Evolutionary conservation across 2,888 invertebrate genomes (phyloP), one percentile per base, ranked within the genome.

Genomic region (Girardia tigrina): DNA sequence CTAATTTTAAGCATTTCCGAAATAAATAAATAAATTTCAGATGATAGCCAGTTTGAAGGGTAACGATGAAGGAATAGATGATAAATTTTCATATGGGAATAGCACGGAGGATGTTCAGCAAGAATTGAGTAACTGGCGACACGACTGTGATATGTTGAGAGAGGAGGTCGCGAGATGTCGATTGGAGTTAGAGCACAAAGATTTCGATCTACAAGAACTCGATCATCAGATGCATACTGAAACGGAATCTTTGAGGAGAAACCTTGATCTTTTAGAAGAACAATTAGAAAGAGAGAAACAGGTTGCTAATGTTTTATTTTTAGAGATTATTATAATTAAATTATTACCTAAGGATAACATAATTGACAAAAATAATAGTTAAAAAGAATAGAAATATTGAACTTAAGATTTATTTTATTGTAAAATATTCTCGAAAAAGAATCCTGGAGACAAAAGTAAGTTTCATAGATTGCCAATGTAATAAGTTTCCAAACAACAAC

Each of bases 121-220:
- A 56, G 89, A 90, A 84, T 82, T 88, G 8, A 87, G 88, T 79
- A 87, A 88, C 73, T 79, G 89, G 0, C 87, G 86, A 77, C 86
- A 86, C 79, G 88, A 88, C 81, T 82, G 87, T 71, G 88, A 88
- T 78, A 81, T 86, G 78, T 82, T 88, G 29, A 85, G 86, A 76
- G 88, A 88, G 76, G 89, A 89, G 80, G 83, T 88, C 42, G 86
- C 87, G 75, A 86, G 87, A 77, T 79, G 81, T 72, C 83, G 85
- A 77, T 80, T 85, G 80, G 81, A 85, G 29, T 80, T 85, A 8
- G 85, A 84, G 77, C 84, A 79, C 79, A 82, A 84, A 26, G 82
- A 86, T 0, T 83, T 86, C 72, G 88, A 88, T 75, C 70, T 77
- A 23, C 79, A 85, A 81, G 85, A 86, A 77, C 77, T 84, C 71